Base-by-base conservation (phyloP, 2,113 vertebrate species). In the Cephalopholis sonnerati region DNA sequence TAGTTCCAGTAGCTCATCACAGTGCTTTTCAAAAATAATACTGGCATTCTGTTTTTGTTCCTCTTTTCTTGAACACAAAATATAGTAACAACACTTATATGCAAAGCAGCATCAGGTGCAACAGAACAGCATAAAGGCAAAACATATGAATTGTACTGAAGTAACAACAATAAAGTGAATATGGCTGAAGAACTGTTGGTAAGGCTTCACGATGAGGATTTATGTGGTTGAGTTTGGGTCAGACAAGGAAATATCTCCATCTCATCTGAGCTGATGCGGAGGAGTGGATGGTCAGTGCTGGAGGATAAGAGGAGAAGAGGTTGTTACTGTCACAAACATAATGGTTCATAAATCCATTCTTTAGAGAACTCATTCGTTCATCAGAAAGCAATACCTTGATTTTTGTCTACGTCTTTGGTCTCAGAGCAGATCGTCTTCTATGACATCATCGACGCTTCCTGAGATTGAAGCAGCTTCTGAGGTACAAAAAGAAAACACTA, bases 381-480 rank as follows among this genome's bases (percentile, higher is more conserved):
- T 24, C 10, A 12, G 6, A 12, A 77, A 69, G 63, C n/a, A 53
- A 54, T 70, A 82, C 84, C 84, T 80, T 71, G 4, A 74, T 5
- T 41, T 81, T n/a, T 22, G 17, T 0, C 22, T 46, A 11, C 3
- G 4, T 81, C 77, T 93, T 92, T 94, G 87, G 83, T 89, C 81
- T 94, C 72, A 92, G 50, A 91, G 81, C 55, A 94, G 86, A 67
- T 96, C 93, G 1, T 95, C 94, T 15, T 93, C 94, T 48, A 91
- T 20, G 68, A 90, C 89, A 63, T 95, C 95, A 58, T 96, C 95
- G 17, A 92, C 93, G 25, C 95, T 96, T 92, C 93, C 95, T 84
- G 95, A 96, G 90, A 95, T 95, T 6, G 95, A 96, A 39, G 94
- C 94, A 48, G 90, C 94, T 91, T 96, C 95, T 96, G 76, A 69